Base-by-base conservation (phyloP, 2,113 vertebrate species). In the Muntiacus reevesi region DNA sequence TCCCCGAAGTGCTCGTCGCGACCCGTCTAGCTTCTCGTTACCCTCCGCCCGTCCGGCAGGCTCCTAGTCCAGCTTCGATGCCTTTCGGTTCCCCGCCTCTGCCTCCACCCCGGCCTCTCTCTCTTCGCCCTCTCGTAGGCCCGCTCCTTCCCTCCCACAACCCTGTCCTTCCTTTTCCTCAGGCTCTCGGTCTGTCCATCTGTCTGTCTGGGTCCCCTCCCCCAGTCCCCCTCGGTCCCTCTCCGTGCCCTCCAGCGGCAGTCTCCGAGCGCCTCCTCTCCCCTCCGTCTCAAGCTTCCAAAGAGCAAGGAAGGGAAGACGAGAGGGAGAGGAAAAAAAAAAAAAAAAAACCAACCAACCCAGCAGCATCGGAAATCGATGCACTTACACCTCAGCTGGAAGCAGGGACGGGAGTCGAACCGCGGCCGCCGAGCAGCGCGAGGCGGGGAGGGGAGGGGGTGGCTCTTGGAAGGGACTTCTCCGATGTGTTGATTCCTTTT, bases 381-480 rank as follows among this genome's bases (percentile, higher is more conserved):
- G 98, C 98, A 98, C 98, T 98, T 98, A 98, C 98, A 98, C 98
- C 98, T 98, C 98, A 97, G 98, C 98, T 98, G 98, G 98, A 98
- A 98, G 98, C 98, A 98, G 97, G 98, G 97, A 98, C 97, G 97
- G 98, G 97, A 98, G 98, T 98, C 98, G 98, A 98, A 98, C 98
- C 98, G 96, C 98, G 97, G 98, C 98, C 98, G 98, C 97, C 91
- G 87, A 95, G 98, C 97, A 97, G 98, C 97, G 98, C 91, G 91
- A 97, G 98, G 97, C 96, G 96, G 98, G 97, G 95, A 96, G 98
- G 97, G 98, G 98, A 97, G 98, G 98, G 97, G 98, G 98, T 97
- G 90, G 96, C 98, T 98, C 97, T 98, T 96, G 97, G 97, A 95
- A 97, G 93, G 97, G 98, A 98, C 98, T 98, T 98, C 98, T 98